These are phyloP conservation scores for Otus sunia DNA, from an alignment of 2,113 vertebrate species.

Conservation along the genomic window DNA sequence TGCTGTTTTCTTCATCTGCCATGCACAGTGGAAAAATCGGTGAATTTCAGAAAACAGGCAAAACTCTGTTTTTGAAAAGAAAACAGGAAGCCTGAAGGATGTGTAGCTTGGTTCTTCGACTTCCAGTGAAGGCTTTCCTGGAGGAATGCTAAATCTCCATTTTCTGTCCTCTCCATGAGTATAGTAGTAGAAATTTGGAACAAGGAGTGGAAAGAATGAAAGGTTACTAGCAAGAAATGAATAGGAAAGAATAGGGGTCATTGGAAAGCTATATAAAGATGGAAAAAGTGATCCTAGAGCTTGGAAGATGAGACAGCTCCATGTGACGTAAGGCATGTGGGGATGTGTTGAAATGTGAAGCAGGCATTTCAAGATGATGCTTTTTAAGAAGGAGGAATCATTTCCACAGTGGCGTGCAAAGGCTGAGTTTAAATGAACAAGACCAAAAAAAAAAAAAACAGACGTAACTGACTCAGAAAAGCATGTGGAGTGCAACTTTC, in stretches of 20 bases:
- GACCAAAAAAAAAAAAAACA: background rate
- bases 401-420: conserved; percentile 3
- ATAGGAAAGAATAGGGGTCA: conserved; percentile 37
- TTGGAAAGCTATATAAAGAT: conserved; percentile 52
- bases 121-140: background rate
- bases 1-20: background rate
- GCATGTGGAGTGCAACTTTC: background rate
- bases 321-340: background rate
- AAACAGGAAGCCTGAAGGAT: background rate
- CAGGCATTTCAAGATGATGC: conserved; percentile 23
- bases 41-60: background rate
- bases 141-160: background rate
- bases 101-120: background rate
- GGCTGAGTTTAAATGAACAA: conserved; percentile 1
- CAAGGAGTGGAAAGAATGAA: conserved; percentile 55
- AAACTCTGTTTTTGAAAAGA: background rate
- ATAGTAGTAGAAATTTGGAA: conserved; percentile 32
- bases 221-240: background rate
- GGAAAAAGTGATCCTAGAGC: conserved; percentile 53
- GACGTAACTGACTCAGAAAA: background rate
- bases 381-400: conserved; percentile 35
- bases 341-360: conserved; percentile 44
- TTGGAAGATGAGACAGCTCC: conserved; percentile 42
- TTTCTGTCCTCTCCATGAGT: background rate
- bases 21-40: background rate